Percentiles rank a stretch among this genome's conserved stretches.
These are phyloP conservation scores for Hippocampus kuda DNA, from an alignment of 2,797 vertebrate genomes.

Conservation along the genomic window DNA sequence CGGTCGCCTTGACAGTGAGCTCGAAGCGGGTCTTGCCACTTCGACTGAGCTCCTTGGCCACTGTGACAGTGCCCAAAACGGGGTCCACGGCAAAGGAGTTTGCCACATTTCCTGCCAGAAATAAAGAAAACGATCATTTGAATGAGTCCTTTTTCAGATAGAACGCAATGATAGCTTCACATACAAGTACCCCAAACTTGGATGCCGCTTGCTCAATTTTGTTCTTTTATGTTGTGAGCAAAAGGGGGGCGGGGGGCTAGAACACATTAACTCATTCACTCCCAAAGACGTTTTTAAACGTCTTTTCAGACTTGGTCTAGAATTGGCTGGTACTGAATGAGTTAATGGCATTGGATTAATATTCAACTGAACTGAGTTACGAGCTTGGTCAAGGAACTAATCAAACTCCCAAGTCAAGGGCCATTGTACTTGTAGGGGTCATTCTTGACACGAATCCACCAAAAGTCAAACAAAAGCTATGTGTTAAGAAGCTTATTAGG, in stretches of 20 bases:
- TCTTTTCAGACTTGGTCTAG: too few relatives aligned
- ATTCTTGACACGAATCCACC: neutral
- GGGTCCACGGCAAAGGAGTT: conserved; percentile 88
- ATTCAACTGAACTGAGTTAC: neutral
- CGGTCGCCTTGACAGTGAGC: conserved; percentile 81
- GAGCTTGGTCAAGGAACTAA: neutral
- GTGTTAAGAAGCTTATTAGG: neutral
- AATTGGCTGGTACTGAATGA: too few relatives aligned
- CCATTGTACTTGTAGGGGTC: neutral
- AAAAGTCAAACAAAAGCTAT: conserved; percentile 5
- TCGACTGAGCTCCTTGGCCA: conserved; percentile 86
- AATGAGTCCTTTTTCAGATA: neutral
- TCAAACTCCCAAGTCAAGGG: neutral
- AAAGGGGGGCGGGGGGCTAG: too few relatives aligned
- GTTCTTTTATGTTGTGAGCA: neutral
- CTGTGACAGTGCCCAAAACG: conserved; percentile 80
- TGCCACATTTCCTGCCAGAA: conserved; percentile 82
- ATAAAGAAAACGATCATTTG: conserved; percentile 20
- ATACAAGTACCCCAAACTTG: neutral
- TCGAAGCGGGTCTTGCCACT: conserved; percentile 80
- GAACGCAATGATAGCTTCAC: neutral
- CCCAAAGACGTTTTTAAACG: too few relatives aligned
- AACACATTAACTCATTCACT: too few relatives aligned
- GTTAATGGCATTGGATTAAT: neutral
- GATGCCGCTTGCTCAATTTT: neutral